phyloP scores from a whole-genome alignment of 1,140 invertebrate genomes.

The Globodera rostochiensis region DNA sequence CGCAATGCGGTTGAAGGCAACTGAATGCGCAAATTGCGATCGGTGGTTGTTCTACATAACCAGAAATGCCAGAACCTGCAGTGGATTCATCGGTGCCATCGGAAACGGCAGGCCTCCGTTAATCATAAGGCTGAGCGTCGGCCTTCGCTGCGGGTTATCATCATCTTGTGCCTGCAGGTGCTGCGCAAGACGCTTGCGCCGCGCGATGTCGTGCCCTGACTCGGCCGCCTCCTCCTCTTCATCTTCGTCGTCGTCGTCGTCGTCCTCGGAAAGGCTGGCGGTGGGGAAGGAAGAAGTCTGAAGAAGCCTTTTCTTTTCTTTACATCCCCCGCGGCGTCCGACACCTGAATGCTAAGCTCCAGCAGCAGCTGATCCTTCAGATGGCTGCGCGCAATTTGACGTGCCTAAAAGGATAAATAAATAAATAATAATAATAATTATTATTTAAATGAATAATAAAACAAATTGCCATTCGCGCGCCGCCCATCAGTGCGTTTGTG shows the following conservation, averaged over 20 bases:
- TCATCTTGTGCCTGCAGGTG: not conserved
- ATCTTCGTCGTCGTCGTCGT: slow-evolving; percentile 33
- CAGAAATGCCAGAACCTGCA: slow-evolving; percentile 1
- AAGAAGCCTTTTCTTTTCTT: slow-evolving; percentile 6
- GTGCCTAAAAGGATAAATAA: too few relatives aligned
- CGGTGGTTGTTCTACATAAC: too few relatives aligned
- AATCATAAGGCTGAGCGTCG: not conserved
- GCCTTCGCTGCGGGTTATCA: not conserved
- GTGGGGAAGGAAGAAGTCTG: slow-evolving; percentile 64
- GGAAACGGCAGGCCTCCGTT: not conserved
- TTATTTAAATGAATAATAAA: slow-evolving; percentile 2
- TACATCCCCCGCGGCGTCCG: not conserved
- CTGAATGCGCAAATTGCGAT: too few relatives aligned
- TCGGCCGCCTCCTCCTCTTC: slow-evolving; percentile 11
- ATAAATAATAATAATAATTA: not conserved
- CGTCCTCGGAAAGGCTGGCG: slow-evolving; percentile 51
- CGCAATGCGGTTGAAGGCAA: slow-evolving; percentile 7
- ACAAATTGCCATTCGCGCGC: slow-evolving; percentile 52
- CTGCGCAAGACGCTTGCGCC: not conserved
- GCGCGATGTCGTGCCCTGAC: not conserved
- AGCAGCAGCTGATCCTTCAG: slow-evolving; percentile 61
- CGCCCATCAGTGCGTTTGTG: slow-evolving; percentile 57
- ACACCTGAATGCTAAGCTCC: slow-evolving; percentile 35
- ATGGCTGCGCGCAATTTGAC: slow-evolving; percentile 57
- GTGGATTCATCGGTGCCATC: slow-evolving; percentile 19